These are phyloP conservation scores for Craniophora ligustri DNA, from an alignment of 2,888 invertebrate genomes.

Conservation along the genomic window DNA sequence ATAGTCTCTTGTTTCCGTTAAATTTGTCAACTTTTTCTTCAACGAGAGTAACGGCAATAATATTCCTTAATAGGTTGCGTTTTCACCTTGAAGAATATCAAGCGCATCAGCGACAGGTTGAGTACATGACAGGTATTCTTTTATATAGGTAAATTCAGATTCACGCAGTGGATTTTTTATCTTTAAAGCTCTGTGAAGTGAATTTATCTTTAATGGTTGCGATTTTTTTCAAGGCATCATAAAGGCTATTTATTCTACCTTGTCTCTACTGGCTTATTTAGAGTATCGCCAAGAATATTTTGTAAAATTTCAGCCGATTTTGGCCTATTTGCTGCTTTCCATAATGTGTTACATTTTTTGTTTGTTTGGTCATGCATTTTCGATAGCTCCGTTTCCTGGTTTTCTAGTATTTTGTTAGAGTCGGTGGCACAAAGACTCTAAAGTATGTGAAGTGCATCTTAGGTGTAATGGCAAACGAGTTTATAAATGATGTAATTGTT, in stretches of 20 bases:
- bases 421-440: conserved; percentile 26
- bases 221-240: conserved; percentile 22
- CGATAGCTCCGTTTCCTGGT: conserved; percentile 20
- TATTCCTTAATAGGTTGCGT: conserved; percentile 23
- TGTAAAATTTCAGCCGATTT: conserved; percentile 34
- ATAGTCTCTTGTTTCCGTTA: conserved; percentile 11
- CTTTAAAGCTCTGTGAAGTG: conserved; percentile 18
- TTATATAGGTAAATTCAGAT: conserved; percentile 13
- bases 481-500: conserved; percentile 17
- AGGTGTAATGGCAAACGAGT: conserved; percentile 24
- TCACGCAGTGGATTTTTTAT: conserved; percentile 17
- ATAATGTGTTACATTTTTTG: conserved; percentile 30
- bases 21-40: conserved; percentile 15
- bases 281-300: conserved; percentile 17
- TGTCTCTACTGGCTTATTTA: conserved; percentile 18
- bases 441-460: conserved; percentile 19
- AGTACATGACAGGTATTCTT: conserved; percentile 19
- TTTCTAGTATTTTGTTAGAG: conserved; percentile 22
- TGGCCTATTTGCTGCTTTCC: conserved; percentile 29
- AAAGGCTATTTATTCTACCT: conserved; percentile 25
- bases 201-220: conserved; percentile 20
- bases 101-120: conserved; percentile 23
- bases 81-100: conserved; percentile 25
- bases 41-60: conserved; percentile 19
- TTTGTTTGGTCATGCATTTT: conserved; percentile 28